Conservation (phyloP, 2,797 vertebrate genomes). For the Protonibea diacanthus region DNA sequence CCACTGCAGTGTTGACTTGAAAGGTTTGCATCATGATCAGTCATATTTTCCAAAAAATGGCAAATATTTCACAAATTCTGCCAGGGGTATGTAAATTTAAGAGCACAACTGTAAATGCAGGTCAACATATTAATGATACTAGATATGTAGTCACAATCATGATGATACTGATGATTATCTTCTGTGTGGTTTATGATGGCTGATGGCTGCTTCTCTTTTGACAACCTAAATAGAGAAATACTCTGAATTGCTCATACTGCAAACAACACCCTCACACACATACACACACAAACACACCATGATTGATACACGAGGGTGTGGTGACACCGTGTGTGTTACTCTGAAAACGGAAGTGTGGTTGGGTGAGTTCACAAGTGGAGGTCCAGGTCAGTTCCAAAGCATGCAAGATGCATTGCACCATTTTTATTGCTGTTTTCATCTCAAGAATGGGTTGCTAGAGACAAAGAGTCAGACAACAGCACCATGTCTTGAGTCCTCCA, state of each 20-base stretch:
- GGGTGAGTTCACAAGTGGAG: not conserved
- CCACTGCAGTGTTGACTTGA: too few species aligned
- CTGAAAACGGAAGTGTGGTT: slow-evolving; percentile 46
- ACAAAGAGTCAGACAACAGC: not conserved
- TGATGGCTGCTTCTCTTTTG: slow-evolving; percentile 3
- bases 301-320: slow-evolving; percentile 51
- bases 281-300: slow-evolving; percentile 19
- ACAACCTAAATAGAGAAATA: slow-evolving; percentile 27
- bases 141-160: not conserved
- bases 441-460: not conserved
- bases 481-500: not conserved
- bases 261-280: slow-evolving; percentile 32
- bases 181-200: not conserved
- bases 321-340: slow-evolving; percentile 47
- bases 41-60: too few species aligned
- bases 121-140: not conserved
- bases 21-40: too few species aligned
- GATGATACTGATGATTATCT: too few species aligned
- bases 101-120: not conserved
- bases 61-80: too few species aligned
- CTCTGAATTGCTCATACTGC: slow-evolving; percentile 3
- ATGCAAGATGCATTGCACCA: too few species aligned
- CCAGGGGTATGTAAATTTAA: too few species aligned
- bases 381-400: not conserved
- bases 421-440: not conserved